These are phyloP conservation scores for Cossypha polioptera DNA, from an alignment of 2,797 vertebrate species.

Conservation along the genomic window DNA sequence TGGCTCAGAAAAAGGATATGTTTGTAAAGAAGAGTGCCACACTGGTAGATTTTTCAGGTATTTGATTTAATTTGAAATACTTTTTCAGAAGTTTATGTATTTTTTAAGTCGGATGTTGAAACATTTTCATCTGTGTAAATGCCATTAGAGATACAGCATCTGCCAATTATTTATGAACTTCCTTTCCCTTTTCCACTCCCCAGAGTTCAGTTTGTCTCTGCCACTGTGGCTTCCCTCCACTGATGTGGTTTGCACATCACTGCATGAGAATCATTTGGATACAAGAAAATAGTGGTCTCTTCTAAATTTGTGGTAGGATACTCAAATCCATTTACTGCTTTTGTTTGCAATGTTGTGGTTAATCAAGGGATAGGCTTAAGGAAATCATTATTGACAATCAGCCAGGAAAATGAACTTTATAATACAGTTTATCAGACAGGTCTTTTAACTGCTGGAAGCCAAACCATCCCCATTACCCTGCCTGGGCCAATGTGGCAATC, in stretches of 20 bases:
- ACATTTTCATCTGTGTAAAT: neutral
- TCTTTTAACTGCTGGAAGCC: neutral
- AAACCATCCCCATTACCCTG: neutral
- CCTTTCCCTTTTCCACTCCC: neutral
- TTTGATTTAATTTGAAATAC: neutral
- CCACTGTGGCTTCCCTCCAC: neutral
- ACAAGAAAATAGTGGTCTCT: neutral
- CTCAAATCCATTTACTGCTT: neutral
- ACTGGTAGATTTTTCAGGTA: neutral
- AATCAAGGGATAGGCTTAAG: neutral
- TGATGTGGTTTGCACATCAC: neutral
- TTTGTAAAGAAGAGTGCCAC: neutral
- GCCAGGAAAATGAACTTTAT: neutral
- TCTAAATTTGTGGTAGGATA: neutral
- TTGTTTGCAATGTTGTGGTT: neutral
- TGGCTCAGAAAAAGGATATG: neutral
- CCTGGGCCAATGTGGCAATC: rapidly evolving
- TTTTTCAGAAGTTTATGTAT: neutral
- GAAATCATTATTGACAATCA: neutral
- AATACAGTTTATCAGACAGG: neutral
- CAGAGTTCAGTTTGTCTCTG: neutral
- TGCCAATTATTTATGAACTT: neutral
- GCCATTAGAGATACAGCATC: neutral
- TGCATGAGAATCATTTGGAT: neutral
- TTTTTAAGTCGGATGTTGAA: neutral